These are phyloP conservation scores for Mesoclemmys tuberculata DNA, from an alignment of 2,113 vertebrate genomes.

Conservation along the genomic window DNA sequence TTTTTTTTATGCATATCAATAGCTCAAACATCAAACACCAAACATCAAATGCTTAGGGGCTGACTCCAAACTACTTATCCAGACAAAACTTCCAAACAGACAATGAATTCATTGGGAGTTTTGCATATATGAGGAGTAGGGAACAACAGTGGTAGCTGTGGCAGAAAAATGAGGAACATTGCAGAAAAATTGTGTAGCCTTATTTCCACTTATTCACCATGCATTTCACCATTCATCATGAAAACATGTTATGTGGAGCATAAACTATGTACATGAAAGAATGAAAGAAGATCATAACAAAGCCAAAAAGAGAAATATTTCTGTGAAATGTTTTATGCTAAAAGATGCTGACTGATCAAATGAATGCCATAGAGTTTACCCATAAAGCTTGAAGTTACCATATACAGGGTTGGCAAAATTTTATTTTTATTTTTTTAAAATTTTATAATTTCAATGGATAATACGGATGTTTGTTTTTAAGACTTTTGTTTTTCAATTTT, in stretches of 20 bases:
- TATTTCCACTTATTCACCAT: background rate
- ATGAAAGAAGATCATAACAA: background rate
- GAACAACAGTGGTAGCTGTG: background rate
- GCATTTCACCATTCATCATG: fast-evolving
- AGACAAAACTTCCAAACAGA: background rate
- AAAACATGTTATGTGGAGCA: fast-evolving
- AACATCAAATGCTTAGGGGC: background rate
- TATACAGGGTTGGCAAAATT: background rate
- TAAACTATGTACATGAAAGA: background rate
- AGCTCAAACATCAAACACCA: background rate
- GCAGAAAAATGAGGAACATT: background rate
- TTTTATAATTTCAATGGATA: background rate
- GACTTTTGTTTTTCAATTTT: background rate
- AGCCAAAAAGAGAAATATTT: background rate
- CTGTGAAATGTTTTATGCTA: background rate
- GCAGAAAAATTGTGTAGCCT: background rate
- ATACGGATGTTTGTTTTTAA: background rate
- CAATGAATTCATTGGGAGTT: background rate
- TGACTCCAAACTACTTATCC: background rate
- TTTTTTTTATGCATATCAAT: background rate
- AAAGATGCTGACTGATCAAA: background rate
- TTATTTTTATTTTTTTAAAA: background rate
- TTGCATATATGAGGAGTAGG: background rate
- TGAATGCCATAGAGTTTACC: background rate
- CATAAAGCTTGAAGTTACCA: background rate